Evolutionary conservation across 1,140 invertebrate genomes (phyloP).

Genomic region (Heliconius himera): DNA sequence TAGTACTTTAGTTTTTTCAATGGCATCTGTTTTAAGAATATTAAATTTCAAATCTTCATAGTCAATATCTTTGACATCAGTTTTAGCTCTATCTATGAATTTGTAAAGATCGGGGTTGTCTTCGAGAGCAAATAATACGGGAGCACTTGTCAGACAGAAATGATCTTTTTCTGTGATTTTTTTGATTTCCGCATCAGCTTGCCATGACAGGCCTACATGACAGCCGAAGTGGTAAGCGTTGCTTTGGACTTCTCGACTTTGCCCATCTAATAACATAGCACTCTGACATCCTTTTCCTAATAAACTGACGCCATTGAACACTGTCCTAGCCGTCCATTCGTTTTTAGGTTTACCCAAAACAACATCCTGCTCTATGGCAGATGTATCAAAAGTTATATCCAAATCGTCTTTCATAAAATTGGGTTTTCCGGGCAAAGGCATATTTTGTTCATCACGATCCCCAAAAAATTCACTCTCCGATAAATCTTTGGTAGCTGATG

Average conservation of each 20-base stretch:
- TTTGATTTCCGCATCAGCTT: conserved; percentile 85
- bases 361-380: conserved; percentile 73
- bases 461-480: conserved; percentile 93
- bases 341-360: conserved; percentile 85
- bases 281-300: conserved; percentile 92
- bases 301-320: conserved; percentile 88
- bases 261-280: conserved; percentile 89
- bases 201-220: conserved; percentile 92
- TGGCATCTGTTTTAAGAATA: conserved; percentile 84
- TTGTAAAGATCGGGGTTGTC: conserved; percentile 85
- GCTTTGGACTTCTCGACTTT: conserved; percentile 84
- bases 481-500: conserved; percentile 89
- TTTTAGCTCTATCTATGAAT: conserved; percentile 85
- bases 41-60: conserved; percentile 87
- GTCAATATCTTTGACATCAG: conserved; percentile 86
- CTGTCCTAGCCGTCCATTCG: conserved; percentile 92
- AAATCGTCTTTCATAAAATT: conserved; percentile 54
- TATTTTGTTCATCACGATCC: conserved; percentile 89
- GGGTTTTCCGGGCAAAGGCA: conserved; percentile 86
- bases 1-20: conserved; percentile 67
- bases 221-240: conserved; percentile 92
- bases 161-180: conserved; percentile 72
- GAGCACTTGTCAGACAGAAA: conserved; percentile 88
- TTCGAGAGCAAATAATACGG: conserved; percentile 89
- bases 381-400: conserved; percentile 63